phyloP scores from a whole-genome alignment of 2,888 invertebrate genomes.

The Ornithoptera alexandrae region DNA sequence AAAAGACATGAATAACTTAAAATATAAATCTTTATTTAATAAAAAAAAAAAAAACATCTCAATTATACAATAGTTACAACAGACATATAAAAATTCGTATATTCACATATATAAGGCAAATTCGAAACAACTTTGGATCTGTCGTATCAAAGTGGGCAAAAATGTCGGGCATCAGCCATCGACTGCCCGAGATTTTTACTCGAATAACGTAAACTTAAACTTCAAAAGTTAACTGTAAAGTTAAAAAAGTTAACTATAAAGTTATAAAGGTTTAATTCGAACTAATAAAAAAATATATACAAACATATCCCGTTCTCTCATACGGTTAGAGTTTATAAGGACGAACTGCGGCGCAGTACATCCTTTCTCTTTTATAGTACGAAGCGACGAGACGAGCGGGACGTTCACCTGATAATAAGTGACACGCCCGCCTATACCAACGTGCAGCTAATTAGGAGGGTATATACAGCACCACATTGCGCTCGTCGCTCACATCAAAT shows the following conservation, averaged over 20 bases:
- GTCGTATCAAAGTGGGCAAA: slow-evolving; percentile 46
- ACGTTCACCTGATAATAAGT: no score
- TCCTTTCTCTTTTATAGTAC: no score
- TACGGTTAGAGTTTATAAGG: no score
- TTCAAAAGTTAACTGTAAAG: no score
- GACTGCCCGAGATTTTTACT: slow-evolving; percentile 70
- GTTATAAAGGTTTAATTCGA: not conserved
- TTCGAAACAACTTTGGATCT: slow-evolving; percentile 32
- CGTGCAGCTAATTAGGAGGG: no score
- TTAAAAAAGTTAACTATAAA: no score
- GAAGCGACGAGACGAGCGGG: no score
- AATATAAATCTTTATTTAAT: slow-evolving; percentile 69
- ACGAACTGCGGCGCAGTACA: no score
- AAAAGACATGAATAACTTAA: slow-evolving; percentile 52
- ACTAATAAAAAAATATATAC: not conserved
- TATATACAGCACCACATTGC: no score
- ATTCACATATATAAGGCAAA: slow-evolving; percentile 62
- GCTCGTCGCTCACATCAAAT: no score
- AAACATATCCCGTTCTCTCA: no score
- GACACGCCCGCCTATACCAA: no score
- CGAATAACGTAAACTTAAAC: not conserved
- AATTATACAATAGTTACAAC: slow-evolving; percentile 48
- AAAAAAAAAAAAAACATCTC: slow-evolving; percentile 59
- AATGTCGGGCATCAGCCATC: slow-evolving; percentile 77
- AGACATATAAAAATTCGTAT: slow-evolving; percentile 57